phyloP scores from a whole-genome alignment of 2,797 vertebrate species.

The Acanthurus lineatus region DNA sequence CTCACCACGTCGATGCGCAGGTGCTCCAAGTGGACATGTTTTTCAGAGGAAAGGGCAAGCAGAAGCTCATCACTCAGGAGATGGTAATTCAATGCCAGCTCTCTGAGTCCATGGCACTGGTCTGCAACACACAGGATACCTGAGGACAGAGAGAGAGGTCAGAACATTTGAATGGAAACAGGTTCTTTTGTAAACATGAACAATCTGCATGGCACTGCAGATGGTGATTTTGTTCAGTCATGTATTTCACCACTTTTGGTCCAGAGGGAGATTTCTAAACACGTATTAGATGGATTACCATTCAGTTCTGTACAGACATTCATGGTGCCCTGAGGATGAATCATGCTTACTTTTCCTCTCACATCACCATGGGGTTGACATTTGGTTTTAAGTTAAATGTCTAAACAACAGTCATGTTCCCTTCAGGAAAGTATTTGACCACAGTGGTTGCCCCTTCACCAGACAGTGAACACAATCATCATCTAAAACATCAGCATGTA shows the following conservation, averaged over 20 bases:
- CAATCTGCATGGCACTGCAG: neutral
- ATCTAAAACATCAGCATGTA: neutral
- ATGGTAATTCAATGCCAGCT: slow-evolving; percentile 95
- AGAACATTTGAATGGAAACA: neutral
- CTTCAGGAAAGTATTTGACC: neutral
- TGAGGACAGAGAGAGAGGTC: slow-evolving; percentile 58
- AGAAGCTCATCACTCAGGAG: slow-evolving; percentile 94
- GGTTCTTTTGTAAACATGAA: neutral
- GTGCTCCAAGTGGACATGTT: slow-evolving; percentile 93
- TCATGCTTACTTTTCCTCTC: neutral
- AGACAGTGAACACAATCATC: too few species aligned
- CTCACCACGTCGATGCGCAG: slow-evolving; percentile 95
- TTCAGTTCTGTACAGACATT: too few species aligned
- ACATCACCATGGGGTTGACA: neutral
- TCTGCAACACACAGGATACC: slow-evolving; percentile 96
- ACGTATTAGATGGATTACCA: neutral
- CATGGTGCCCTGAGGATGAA: neutral
- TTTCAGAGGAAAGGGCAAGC: slow-evolving; percentile 95
- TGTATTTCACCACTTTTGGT: neutral
- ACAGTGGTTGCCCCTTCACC: neutral
- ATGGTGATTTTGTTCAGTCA: neutral
- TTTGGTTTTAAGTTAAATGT: neutral
- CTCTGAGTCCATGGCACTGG: slow-evolving; percentile 94
- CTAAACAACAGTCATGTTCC: neutral
- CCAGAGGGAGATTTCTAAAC: neutral